Evolutionary conservation across 2,113 vertebrate genomes (phyloP).

Genomic region (Hippocampus mohnikei): DNA sequence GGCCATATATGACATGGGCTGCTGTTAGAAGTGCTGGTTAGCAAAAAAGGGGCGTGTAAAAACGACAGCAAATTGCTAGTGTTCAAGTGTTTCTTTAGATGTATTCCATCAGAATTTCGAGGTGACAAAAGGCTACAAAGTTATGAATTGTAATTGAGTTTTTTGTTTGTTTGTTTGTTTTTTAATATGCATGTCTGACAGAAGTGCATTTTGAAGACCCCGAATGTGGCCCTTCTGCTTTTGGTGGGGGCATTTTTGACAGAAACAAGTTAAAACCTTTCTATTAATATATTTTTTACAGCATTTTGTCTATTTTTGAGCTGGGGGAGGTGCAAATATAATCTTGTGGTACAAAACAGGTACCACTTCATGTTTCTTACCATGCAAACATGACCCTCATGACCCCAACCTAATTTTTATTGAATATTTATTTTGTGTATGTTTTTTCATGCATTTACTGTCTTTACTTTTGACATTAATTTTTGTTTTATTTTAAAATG

Average conservation of each 20-base stretch:
- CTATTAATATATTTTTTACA: not conserved
- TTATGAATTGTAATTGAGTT: too few relatives aligned
- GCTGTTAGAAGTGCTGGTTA: not conserved
- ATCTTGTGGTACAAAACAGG: too few relatives aligned
- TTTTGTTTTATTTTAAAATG: too few relatives aligned
- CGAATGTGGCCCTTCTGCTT: not conserved
- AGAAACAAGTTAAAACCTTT: not conserved
- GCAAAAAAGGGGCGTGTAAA: not conserved
- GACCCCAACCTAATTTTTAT: too few relatives aligned
- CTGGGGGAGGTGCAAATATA: too few relatives aligned
- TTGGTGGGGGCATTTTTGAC: not conserved
- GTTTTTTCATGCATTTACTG: too few relatives aligned
- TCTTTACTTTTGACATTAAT: too few relatives aligned
- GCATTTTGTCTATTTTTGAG: not conserved
- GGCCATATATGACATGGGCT: slow-evolving; percentile 2
- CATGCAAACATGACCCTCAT: too few relatives aligned
- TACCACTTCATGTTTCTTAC: too few relatives aligned
- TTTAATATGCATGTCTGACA: not conserved
- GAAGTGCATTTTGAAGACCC: not conserved
- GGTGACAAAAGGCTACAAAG: too few relatives aligned
- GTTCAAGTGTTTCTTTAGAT: not conserved
- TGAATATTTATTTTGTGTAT: too few relatives aligned
- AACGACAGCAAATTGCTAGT: not conserved
- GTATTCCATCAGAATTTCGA: not conserved
- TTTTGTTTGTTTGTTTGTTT: too few relatives aligned